Base-by-base conservation (phyloP, 2,113 vertebrate species). In the Entomyzon cyanotis region DNA sequence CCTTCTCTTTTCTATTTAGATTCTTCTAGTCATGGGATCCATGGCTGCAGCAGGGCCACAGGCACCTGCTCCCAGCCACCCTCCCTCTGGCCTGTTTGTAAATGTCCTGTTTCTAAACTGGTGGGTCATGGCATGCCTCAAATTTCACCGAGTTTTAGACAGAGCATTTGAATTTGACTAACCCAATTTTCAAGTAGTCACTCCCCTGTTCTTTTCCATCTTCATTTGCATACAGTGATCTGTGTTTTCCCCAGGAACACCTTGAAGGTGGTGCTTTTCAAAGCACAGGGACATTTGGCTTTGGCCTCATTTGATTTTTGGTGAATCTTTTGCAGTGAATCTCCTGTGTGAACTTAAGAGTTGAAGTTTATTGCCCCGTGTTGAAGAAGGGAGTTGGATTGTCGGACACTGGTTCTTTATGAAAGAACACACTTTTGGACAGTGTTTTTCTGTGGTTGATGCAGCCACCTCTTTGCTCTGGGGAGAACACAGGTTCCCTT, bases 241-340 rank as follows among this genome's bases (percentile, higher is more conserved):
- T 7, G 30, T 90, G 70, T 85, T 95, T 95, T 97, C 83, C 90
- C 81, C 91, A 89, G 85, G 41, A n/a, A 35, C 25, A 41, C 18
- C 44, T 33, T 1, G 1, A 74, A 88, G 69, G 49, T 33, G 49
- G 59, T 20, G 44, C 87, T 91, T 88, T 73, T 33, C 87, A 79
- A 55, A 86, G 77, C 31, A 33, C 33, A 53, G 91, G 21, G 24
- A n/a, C 47, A 47, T 37, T 24, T 90, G 82, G 58, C 75, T 91
- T 80, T 91, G 78, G 30, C 37, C 37, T 89, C 1, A 0, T n/a
- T 75, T 5, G 14, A 55, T 41, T 84, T 70, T 30, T 80, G 60
- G 55, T 9, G 35, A 69, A 22, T 84, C 31, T 60, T 65, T 64
- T 68, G 50, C 49, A 63, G 74, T 46, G 50, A 69, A 52, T 50